These are phyloP conservation scores for Lasioglossum figueresi DNA, from an alignment of 2,888 invertebrate species.

Conservation along the genomic window DNA sequence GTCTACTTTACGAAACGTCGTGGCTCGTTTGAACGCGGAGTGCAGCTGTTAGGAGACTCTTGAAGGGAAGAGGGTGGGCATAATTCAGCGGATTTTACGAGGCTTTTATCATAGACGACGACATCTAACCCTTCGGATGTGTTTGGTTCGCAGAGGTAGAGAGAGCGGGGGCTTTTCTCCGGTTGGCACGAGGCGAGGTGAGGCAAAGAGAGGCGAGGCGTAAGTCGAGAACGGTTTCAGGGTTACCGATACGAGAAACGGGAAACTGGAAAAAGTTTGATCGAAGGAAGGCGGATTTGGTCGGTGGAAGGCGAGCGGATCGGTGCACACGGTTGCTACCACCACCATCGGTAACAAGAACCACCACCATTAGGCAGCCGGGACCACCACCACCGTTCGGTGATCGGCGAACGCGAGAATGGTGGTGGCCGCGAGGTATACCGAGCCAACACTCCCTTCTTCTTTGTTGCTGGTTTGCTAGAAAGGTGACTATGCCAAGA, in stretches of 20 bases:
- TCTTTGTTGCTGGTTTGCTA: constrained; percentile 77
- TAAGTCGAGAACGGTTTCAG: constrained; percentile 60
- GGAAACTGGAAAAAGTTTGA: constrained; percentile 37
- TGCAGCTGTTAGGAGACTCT: background rate
- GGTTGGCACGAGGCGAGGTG: background rate
- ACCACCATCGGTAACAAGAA: constrained; percentile 4
- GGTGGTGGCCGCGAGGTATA: constrained; percentile 65
- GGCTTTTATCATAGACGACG: background rate
- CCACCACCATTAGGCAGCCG: constrained; percentile 21
- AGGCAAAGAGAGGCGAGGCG: background rate
- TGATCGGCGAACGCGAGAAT: constrained; percentile 47
- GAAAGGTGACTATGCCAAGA: constrained; percentile 82
- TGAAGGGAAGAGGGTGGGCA: background rate
- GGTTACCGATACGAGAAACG: constrained; percentile 55
- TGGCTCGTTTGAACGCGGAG: background rate
- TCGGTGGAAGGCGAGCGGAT: constrained; percentile 33
- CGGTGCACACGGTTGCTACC: constrained; percentile 22
- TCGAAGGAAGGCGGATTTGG: constrained; percentile 57
- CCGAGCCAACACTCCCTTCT: constrained; percentile 70
- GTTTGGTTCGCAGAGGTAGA: constrained; percentile 21
- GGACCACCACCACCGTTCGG: constrained; percentile 44
- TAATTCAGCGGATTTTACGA: constrained; percentile 18
- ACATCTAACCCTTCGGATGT: constrained; percentile 29
- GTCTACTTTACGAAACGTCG: constrained; percentile 11
- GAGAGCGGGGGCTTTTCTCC: constrained; percentile 22